Evolutionary conservation across 2,797 vertebrate species (phyloP), one percentile per base, ranked within the genome.

Genomic region (Amblyopsis hoosieri): DNA sequence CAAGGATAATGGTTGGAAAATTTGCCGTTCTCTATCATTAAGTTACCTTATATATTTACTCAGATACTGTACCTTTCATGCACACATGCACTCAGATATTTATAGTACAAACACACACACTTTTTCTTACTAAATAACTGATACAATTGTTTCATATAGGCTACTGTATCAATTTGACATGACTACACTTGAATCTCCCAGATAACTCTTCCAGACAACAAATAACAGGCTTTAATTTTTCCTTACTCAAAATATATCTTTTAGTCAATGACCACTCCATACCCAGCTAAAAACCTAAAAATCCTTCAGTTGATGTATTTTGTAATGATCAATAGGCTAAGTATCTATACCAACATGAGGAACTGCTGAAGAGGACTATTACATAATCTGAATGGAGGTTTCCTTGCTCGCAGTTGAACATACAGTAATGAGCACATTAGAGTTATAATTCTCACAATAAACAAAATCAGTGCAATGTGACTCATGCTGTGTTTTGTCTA

Each of bases 401-500:
- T 80, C 74, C 77, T 78, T 75, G 79, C 75, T 55, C 66, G 54
- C 45, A 0, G 11, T 76, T 68, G 60, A 59, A 45, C 45, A 3
- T 60, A 13, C 45, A 10, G 45, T 14, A 73, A 74, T 66, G 71
- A 77, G 72, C 59, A 46, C 66, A 75, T 48, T n/a, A 64, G 69
- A 80, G 57, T 80, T 72, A 74, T 72, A 71, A 76, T 69, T 69
- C 67, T 69, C 12, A 0, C 0, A 75, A 64, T 76, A 73, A 79
- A 73, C 57, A 62, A 76, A 76, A 65, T 12, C 64, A 81, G 60
- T 11, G 0, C 9, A 54, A 64, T 45, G 31, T 77, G 82, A 83
- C 57, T 82, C 71, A 66, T 15, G 52, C 69, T 77, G 74, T 8
- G 58, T 73, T 67, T 55, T 42, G 55, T 0, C 12, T 2, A 45